Evolutionary conservation across 2,797 vertebrate species (phyloP), one percentile per base, ranked within the genome.

Genomic region (Fringilla coelebs): DNA sequence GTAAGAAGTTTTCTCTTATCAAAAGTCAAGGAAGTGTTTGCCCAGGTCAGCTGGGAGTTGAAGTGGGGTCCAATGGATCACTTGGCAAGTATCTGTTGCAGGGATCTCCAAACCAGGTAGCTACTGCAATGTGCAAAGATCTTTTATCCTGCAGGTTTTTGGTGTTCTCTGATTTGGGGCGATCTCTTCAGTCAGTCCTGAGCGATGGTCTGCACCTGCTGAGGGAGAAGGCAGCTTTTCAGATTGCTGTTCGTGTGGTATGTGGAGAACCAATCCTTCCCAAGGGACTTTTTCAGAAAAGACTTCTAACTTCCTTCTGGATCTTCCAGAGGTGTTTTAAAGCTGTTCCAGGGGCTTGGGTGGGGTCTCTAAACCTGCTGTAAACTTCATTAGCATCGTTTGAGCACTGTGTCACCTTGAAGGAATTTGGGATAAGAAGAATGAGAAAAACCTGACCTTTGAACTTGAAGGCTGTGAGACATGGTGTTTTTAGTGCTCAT

Each of bases 211-310:
- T 97, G 7, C 80, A 91, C 4, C 41, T 94, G 11, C 93, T 99
- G 63, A 91, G 95, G 12, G 98, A 98, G 96, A 98, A 97, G 93
- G 96, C 94, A 5, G 98, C 98, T 87, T 98, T 99, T 62, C 99
- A 99, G 96, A 96, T 99, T 14, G 96, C 97, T 77, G 97, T 98
- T 92, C 98, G 98, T 73, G 93, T 99, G 97, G 99, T 99, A 97
- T 34, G 98, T 98, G 38, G 51, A 67, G 10, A 75, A 43, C 48
- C 12, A 57, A 4, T 49, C 7, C 38, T 77, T 92, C 10, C 52
- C 12, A 36, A 67, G 40, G 58, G 43, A 40, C 41, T 25, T 61
- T 16, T 65, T 49, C 49, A 57, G 46, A 38, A n/a, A 73, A 62
- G 19, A 45, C 25, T 28, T 62, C 1, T 10, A 43, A 70, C 34